Conservation (phyloP, 1,140 invertebrate species). For the Nephila pilipes region DNA sequence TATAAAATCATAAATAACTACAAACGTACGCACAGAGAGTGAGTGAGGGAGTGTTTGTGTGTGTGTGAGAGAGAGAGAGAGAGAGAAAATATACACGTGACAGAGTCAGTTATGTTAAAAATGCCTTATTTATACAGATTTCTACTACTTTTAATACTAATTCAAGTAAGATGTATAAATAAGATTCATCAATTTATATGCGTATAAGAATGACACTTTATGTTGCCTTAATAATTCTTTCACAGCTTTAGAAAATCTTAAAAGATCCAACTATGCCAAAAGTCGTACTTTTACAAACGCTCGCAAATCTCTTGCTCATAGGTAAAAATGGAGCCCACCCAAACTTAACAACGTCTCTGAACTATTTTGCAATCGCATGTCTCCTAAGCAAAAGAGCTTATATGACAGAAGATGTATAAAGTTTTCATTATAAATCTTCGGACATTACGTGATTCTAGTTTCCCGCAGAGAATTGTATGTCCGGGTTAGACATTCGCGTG, state of each 20-base stretch:
- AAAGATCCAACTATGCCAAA: neutral
- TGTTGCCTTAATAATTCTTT: neutral
- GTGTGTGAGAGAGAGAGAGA: too few species aligned
- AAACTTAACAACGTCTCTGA: neutral
- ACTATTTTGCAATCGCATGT: constrained; percentile 19
- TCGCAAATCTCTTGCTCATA: neutral
- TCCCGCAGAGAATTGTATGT: constrained; percentile 41
- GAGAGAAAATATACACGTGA: too few species aligned
- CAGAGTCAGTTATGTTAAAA: too few species aligned
- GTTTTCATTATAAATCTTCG: constrained; percentile 60
- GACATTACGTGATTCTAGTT: constrained; percentile 63
- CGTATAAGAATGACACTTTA: neutral
- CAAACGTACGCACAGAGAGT: too few species aligned
- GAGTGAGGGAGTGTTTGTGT: too few species aligned
- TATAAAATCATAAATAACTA: too few species aligned
- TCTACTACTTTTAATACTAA: too few species aligned
- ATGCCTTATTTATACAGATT: too few species aligned
- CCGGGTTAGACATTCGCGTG: constrained; percentile 63
- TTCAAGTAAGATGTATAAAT: too few species aligned
- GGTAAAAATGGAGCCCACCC: neutral
- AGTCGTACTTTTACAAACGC: neutral
- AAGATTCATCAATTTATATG: too few species aligned
- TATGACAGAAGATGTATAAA: constrained; percentile 50
- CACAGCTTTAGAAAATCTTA: neutral
- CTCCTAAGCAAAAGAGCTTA: neutral